phyloP scores from a whole-genome alignment of 2,113 vertebrate species.

The Octodon degus region DNA sequence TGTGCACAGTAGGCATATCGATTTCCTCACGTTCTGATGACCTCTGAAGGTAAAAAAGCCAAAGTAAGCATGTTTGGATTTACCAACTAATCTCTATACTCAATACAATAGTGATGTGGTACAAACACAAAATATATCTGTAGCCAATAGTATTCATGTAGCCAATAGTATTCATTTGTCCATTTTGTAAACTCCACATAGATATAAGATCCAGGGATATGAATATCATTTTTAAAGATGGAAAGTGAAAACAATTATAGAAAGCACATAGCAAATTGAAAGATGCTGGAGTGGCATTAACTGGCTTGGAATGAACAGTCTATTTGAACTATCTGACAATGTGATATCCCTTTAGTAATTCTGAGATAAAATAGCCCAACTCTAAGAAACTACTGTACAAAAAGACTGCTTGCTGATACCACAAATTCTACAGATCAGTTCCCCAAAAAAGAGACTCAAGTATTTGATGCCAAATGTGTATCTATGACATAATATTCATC shows the following conservation, averaged over 20 bases:
- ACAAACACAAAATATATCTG: background rate
- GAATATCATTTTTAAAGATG: conserved; percentile 17
- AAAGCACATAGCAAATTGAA: conserved; percentile 11
- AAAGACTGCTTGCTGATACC: background rate
- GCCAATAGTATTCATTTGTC: conserved; percentile 11
- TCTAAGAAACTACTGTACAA: background rate
- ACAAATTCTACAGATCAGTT: background rate
- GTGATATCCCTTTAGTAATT: background rate
- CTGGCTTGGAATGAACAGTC: background rate
- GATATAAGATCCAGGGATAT: background rate
- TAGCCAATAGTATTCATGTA: background rate
- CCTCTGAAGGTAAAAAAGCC: conserved; percentile 79
- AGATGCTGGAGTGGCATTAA: background rate
- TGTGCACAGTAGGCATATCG: conserved; percentile 83
- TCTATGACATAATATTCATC: background rate
- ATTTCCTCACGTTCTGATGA: conserved; percentile 79
- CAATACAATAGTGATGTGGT: background rate
- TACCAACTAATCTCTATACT: background rate
- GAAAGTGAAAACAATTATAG: conserved; percentile 16
- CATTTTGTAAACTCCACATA: conserved; percentile 14
- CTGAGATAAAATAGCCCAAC: background rate
- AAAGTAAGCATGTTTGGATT: conserved; percentile 56
- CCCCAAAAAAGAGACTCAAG: background rate
- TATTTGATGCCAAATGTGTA: background rate
- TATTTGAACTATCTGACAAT: background rate